Conservation (phyloP, 2,797 vertebrate genomes). For the Sebastes diaconus region DNA sequence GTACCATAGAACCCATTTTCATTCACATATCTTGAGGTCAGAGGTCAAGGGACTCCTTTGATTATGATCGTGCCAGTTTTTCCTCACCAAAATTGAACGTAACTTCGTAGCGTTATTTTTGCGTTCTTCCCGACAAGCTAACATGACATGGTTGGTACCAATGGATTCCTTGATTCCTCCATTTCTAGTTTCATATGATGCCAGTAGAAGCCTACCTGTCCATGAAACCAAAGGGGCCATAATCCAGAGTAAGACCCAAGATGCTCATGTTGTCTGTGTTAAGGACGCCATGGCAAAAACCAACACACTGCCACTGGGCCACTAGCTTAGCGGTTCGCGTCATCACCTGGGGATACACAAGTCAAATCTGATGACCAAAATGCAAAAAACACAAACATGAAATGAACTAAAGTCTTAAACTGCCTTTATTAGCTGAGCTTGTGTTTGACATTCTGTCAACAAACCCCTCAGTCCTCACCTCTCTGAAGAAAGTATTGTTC, state of each 20-base stretch:
- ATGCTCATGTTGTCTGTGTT: conserved; percentile 98
- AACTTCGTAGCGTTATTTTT: no score
- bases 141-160: no score
- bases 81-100: no score
- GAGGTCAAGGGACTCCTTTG: no score
- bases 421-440: no score
- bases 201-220: conserved; percentile 83
- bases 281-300: conserved; percentile 94
- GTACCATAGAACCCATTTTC: no score
- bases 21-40: no score
- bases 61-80: no score
- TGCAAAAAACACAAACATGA: neutral
- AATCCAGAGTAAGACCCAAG: conserved; percentile 92
- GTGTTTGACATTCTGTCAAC: no score
- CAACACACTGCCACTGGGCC: conserved; percentile 94
- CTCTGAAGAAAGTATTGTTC: conserved; percentile 87
- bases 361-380: neutral
- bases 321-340: conserved; percentile 86
- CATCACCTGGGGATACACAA: conserved; percentile 80
- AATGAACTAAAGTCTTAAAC: neutral
- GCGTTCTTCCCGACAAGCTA: no score
- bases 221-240: conserved; percentile 94
- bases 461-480: conserved; percentile 75
- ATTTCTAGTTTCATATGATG: no score
- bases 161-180: no score